Percentiles rank a stretch among this genome's conserved stretches.
phyloP scores from a whole-genome alignment of 2,113 vertebrate genomes.

The Cairina moschata region DNA sequence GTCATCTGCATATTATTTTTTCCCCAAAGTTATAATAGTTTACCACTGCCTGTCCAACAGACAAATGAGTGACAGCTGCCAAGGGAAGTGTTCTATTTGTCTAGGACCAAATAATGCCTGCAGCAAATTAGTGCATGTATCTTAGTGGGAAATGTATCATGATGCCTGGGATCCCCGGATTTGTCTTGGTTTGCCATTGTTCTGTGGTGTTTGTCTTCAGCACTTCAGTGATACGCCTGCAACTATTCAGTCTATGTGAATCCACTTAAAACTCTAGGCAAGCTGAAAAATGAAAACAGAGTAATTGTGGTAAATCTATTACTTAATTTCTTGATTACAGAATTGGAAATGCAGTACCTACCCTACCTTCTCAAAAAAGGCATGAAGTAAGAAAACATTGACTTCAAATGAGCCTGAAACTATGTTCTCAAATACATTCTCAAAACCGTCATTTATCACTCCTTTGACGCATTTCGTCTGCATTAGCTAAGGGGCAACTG shows the following conservation, averaged over 20 bases:
- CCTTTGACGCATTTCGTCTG: background rate
- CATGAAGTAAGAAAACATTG: background rate
- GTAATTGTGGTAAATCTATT: background rate
- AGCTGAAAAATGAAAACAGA: slow-evolving; percentile 5
- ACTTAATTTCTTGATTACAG: background rate
- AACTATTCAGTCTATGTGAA: background rate
- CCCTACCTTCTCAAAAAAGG: background rate
- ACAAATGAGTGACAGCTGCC: background rate
- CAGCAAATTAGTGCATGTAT: background rate
- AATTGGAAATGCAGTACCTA: background rate
- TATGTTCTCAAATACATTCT: background rate
- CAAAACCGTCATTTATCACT: background rate
- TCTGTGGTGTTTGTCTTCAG: background rate
- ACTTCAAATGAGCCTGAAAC: background rate
- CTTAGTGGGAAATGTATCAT: background rate
- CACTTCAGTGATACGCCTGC: background rate
- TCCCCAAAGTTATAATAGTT: background rate
- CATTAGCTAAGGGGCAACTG: background rate
- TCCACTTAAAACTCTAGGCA: background rate
- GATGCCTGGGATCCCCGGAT: background rate
- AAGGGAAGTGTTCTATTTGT: background rate
- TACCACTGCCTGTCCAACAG: background rate
- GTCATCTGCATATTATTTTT: background rate
- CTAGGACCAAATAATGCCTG: background rate
- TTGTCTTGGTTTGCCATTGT: background rate